Evolutionary conservation across 2,888 invertebrate species (phyloP).

Genomic region (Stenodera caucasica): DNA sequence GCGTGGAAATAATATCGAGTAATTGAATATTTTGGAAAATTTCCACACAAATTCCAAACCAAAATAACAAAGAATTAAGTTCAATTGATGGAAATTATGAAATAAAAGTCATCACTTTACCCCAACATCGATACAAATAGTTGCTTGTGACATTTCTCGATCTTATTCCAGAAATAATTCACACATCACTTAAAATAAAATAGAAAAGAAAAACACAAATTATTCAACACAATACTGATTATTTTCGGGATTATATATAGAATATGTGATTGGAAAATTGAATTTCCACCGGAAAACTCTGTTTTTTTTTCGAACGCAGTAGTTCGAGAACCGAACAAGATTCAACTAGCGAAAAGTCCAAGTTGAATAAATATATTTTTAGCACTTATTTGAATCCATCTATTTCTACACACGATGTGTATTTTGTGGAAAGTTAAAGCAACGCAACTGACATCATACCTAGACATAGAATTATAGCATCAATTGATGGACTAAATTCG

Average conservation of each 20-base stretch:
- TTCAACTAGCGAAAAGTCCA: slow-evolving; percentile 51
- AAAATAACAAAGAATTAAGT: too few species aligned
- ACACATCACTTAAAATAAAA: slow-evolving; percentile 17
- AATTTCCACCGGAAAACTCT: not conserved
- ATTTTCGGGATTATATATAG: not conserved
- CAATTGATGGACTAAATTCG: not conserved
- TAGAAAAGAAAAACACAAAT: not conserved
- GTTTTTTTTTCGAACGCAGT: slow-evolving; percentile 33
- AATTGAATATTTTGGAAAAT: too few species aligned
- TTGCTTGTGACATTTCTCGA: slow-evolving; percentile 46
- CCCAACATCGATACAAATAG: slow-evolving; percentile 60
- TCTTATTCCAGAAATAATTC: slow-evolving; percentile 12
- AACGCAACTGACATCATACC: slow-evolving; percentile 24
- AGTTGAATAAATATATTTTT: slow-evolving; percentile 46
- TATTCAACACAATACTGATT: slow-evolving; percentile 6
- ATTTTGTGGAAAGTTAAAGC: slow-evolving; percentile 13
- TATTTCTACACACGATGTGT: slow-evolving; percentile 46
- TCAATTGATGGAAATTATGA: too few species aligned
- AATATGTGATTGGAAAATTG: too few species aligned
- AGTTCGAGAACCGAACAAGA: slow-evolving; percentile 40
- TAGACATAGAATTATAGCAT: slow-evolving; percentile 9
- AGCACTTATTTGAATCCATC: slow-evolving; percentile 48
- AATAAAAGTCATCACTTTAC: slow-evolving; percentile 33
- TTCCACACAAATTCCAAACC: too few species aligned
- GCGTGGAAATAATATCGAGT: too few species aligned